Conservation (phyloP, 2,113 vertebrate genomes). For the Camelus bactrianus region DNA sequence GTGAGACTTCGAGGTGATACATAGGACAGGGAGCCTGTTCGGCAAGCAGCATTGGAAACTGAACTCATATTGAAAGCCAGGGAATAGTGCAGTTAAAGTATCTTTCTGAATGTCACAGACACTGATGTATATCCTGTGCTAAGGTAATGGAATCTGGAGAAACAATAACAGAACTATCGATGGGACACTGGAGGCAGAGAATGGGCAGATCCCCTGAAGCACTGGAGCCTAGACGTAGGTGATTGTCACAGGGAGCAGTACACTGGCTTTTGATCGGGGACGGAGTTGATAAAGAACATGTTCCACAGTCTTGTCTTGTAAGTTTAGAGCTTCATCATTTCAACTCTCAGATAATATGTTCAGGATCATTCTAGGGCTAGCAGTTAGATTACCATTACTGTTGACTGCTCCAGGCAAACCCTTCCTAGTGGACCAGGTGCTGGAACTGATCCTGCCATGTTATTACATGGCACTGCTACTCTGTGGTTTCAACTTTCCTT, state of each 20-base stretch:
- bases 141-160: neutral
- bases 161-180: neutral
- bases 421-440: neutral
- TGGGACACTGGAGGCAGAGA: neutral
- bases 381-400: neutral
- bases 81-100: neutral
- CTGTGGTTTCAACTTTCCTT: neutral
- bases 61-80: neutral
- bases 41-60: neutral
- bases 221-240: fast-evolving
- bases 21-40: neutral
- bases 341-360: neutral
- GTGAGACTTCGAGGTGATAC: neutral
- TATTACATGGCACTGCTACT: neutral
- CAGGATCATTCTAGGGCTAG: neutral
- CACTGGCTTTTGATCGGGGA: neutral
- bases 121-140: neutral
- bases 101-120: neutral
- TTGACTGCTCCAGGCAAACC: neutral
- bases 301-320: neutral
- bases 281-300: neutral
- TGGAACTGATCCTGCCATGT: neutral
- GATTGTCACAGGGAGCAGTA: neutral
- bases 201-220: neutral
- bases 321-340: neutral